Conservation (phyloP, 53 echinoderm and acorn worm species). For the Antedon mediterranea region DNA sequence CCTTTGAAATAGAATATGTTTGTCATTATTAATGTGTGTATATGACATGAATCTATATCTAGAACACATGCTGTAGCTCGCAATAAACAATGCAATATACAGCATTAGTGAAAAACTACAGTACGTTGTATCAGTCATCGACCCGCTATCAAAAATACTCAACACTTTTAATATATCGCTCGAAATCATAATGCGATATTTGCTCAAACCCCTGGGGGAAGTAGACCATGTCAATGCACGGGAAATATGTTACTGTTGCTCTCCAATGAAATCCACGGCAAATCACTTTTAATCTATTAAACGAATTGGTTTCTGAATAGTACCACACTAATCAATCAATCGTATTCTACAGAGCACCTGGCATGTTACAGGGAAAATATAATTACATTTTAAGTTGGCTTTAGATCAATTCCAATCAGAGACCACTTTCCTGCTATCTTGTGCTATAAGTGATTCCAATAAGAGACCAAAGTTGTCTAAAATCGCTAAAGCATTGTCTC, state of each 20-base stretch:
- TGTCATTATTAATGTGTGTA: no score
- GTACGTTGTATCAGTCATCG: background rate
- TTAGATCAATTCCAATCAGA: no score
- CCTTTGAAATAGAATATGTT: no score
- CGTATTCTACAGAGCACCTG: background rate
- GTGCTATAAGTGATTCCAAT: no score
- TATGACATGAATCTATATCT: background rate
- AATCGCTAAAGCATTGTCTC: no score
- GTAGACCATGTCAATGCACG: background rate
- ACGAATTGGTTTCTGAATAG: background rate
- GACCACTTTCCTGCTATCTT: no score
- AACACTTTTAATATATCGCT: background rate
- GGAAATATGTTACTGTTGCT: background rate
- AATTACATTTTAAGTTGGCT: background rate
- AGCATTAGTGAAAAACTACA: background rate
- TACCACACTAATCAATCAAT: background rate
- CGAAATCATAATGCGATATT: background rate
- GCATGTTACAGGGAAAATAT: background rate
- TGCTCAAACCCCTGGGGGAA: background rate
- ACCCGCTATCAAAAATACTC: background rate
- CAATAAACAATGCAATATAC: background rate
- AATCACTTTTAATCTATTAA: background rate
- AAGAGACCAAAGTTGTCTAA: no score
- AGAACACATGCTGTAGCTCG: background rate
- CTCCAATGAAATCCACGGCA: background rate